These are phyloP conservation scores for Microcebus jonahi DNA, from an alignment of 2,113 vertebrate species.

Conservation along the genomic window DNA sequence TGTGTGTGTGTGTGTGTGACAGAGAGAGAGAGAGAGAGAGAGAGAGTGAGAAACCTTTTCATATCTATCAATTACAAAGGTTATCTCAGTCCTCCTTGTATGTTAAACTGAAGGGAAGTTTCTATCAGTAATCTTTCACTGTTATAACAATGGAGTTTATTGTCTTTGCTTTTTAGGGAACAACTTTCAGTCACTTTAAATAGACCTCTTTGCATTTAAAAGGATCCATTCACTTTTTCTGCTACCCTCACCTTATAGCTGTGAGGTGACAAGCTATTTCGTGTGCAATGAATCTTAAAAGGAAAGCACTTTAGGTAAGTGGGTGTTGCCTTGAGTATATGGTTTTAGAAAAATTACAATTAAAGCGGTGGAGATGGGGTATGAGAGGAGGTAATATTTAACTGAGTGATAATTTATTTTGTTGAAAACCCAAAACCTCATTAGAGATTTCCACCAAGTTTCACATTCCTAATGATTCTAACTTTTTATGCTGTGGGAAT, in stretches of 20 bases:
- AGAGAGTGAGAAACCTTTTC: not conserved
- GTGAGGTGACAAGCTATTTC: not conserved
- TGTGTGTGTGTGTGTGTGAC: too few species aligned
- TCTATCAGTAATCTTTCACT: not conserved
- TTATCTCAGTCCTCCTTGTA: not conserved
- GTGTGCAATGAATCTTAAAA: not conserved
- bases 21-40: too few species aligned
- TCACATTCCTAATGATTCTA: conserved; percentile 41
- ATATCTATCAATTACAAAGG: not conserved
- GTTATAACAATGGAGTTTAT: not conserved
- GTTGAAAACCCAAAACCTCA: conserved; percentile 48
- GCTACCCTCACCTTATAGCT: not conserved
- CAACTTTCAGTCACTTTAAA: conserved; percentile 16
- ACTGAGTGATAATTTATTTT: conserved; percentile 45
- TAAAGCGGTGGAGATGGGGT: not conserved
- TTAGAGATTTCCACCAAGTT: conserved; percentile 45
- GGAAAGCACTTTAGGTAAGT: not conserved
- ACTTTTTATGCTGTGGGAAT: not conserved
- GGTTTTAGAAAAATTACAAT: conserved; percentile 42
- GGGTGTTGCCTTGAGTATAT: not conserved
- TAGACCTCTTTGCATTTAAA: not conserved
- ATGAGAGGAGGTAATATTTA: not conserved
- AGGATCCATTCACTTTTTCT: not conserved
- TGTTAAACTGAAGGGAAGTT: not conserved
- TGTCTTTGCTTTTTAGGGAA: not conserved